Conservation (phyloP, 2,888 invertebrate species). For the Ichneumoninae sp. region DNA sequence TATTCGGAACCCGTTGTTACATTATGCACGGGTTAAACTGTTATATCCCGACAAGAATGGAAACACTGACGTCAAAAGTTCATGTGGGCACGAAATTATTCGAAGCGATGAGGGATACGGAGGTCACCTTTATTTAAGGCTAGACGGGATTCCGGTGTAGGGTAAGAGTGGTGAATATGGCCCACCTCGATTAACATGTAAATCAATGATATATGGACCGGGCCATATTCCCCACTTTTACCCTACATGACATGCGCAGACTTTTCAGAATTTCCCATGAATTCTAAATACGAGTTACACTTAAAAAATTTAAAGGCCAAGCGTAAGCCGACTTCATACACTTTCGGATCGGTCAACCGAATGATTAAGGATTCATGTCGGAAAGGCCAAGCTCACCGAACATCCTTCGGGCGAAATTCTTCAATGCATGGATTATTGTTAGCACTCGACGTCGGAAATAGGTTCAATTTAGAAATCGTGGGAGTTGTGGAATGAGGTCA, state of each 20-base stretch:
- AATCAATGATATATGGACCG: too few species aligned
- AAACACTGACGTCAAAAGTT: not conserved
- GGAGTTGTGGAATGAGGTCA: not conserved
- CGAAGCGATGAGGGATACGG: not conserved
- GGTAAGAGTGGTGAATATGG: too few species aligned
- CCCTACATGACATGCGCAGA: not conserved
- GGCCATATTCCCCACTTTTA: too few species aligned
- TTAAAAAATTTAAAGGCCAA: not conserved
- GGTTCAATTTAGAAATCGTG: not conserved
- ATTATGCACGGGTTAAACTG: not conserved
- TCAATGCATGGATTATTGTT: not conserved
- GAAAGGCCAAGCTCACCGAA: not conserved
- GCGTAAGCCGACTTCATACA: not conserved
- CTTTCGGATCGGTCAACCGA: not conserved
- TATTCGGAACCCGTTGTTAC: not conserved
- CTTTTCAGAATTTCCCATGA: not conserved
- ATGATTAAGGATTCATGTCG: not conserved
- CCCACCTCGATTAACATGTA: too few species aligned
- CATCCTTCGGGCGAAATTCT: not conserved
- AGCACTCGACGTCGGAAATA: not conserved
- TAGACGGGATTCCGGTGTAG: not conserved
- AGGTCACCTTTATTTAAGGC: not conserved
- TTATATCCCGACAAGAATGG: not conserved
- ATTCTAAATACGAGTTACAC: not conserved
- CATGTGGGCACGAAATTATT: not conserved